Percentiles rank a stretch among this genome's conserved stretches.
phyloP scores from a whole-genome alignment of 2,888 invertebrate genomes.

The Craniophora ligustri region DNA sequence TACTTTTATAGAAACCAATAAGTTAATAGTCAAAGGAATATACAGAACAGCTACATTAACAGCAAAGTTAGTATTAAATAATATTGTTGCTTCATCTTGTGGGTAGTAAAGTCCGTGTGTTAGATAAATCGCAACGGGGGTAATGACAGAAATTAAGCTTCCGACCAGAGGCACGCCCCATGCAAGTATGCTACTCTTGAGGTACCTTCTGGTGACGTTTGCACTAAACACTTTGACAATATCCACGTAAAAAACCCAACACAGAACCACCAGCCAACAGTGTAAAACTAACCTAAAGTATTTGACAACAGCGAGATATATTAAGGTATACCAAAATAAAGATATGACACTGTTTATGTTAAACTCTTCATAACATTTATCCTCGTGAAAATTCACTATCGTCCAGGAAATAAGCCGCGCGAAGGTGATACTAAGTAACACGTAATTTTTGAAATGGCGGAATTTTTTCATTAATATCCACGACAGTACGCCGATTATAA shows the following conservation, averaged over 20 bases:
- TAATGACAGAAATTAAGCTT: neutral
- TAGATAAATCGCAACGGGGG: neutral
- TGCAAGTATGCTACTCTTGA: slow-evolving; percentile 8
- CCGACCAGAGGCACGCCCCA: slow-evolving; percentile 6
- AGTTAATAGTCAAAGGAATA: slow-evolving; percentile 5
- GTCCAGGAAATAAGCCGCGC: neutral
- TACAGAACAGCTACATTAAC: neutral
- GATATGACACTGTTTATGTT: neutral
- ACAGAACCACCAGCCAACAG: slow-evolving; percentile 9
- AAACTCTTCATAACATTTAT: neutral
- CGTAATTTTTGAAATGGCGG: slow-evolving; percentile 10
- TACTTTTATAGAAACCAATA: slow-evolving; percentile 8
- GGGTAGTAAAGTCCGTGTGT: neutral
- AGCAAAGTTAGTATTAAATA: neutral
- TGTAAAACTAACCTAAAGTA: slow-evolving; percentile 2
- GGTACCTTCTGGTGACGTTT: slow-evolving; percentile 10
- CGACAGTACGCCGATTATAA: slow-evolving; percentile 5
- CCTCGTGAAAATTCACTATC: neutral
- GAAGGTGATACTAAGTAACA: slow-evolving; percentile 3
- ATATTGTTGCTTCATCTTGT: neutral
- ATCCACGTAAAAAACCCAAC: slow-evolving; percentile 16
- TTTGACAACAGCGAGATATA: neutral
- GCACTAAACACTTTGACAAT: slow-evolving; percentile 13
- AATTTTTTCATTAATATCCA: slow-evolving; percentile 6
- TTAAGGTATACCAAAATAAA: neutral